These are phyloP conservation scores for Boloria selene DNA, from an alignment of 2,888 invertebrate genomes.

Conservation along the genomic window DNA sequence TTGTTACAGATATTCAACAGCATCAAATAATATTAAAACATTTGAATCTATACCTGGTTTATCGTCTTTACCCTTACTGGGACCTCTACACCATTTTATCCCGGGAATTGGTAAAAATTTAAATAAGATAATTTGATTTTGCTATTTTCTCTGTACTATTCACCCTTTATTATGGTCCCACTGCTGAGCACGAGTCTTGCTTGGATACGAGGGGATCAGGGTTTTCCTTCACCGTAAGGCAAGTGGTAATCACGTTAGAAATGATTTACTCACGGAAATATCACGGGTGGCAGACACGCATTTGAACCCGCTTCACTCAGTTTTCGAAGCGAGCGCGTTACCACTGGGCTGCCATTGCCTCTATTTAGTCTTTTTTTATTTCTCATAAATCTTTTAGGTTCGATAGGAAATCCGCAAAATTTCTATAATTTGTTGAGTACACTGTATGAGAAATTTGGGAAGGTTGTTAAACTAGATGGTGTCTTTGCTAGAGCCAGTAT, in stretches of 20 bases:
- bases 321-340: too few species aligned
- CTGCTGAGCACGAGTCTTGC: too few species aligned
- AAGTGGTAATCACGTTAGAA: too few species aligned
- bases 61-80: constrained; percentile 62
- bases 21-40: constrained; percentile 50
- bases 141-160: too few species aligned
- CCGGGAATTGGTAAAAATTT: constrained; percentile 60
- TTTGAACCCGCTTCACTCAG: too few species aligned
- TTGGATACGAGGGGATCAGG: too few species aligned
- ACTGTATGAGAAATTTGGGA: constrained; percentile 59
- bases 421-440: constrained; percentile 52
- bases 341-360: too few species aligned
- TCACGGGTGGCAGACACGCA: too few species aligned
- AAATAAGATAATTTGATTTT: constrained; percentile 2
- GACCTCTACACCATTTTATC: constrained; percentile 62
- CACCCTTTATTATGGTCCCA: too few species aligned
- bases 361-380: background rate
- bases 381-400: constrained; percentile 50
- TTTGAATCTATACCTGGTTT: constrained; percentile 65
- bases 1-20: constrained; percentile 31
- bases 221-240: too few species aligned
- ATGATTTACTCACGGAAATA: too few species aligned
- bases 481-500: constrained; percentile 57
- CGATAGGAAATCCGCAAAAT: constrained; percentile 56
- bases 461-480: constrained; percentile 64